These are phyloP conservation scores for Apis dorsata DNA, from an alignment of 1,140 invertebrate genomes.

Conservation along the genomic window DNA sequence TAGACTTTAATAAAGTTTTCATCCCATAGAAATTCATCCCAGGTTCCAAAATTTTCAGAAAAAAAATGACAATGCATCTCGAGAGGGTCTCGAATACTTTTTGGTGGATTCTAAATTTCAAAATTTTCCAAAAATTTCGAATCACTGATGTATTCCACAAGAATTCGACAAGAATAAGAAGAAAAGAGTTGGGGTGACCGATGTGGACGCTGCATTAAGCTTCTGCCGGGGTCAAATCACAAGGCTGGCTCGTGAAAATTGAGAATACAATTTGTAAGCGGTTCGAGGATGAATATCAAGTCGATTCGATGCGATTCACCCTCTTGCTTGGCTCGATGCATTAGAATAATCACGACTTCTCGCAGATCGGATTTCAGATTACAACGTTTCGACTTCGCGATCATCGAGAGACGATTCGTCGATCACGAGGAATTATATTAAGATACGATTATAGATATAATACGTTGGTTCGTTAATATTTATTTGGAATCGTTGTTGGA, in stretches of 20 bases:
- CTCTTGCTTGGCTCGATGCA: not conserved
- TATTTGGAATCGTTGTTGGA: slow-evolving; percentile 10
- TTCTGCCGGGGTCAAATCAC: too few species aligned
- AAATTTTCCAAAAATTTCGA: too few species aligned
- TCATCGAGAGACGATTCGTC: not conserved
- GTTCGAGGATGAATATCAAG: slow-evolving; percentile 46
- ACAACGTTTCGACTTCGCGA: not conserved
- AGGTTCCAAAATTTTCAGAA: too few species aligned
- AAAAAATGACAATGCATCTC: too few species aligned
- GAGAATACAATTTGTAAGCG: slow-evolving; percentile 59
- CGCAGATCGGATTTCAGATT: not conserved
- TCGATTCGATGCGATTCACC: slow-evolving; percentile 23
- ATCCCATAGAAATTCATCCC: too few species aligned
- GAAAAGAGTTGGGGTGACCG: too few species aligned
- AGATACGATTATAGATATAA: not conserved
- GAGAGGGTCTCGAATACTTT: too few species aligned
- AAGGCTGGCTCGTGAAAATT: slow-evolving; percentile 53
- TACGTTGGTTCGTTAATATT: slow-evolving; percentile 21
- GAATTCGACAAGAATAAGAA: too few species aligned
- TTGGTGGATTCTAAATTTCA: too few species aligned
- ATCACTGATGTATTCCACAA: too few species aligned
- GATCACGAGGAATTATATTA: not conserved
- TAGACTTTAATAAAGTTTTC: too few species aligned
- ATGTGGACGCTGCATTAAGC: too few species aligned
- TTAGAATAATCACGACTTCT: slow-evolving; percentile 54